A percentile compares a stretch with the other conserved stretches of the same genome.
phyloP scores from a whole-genome alignment of 37 sponge, comb jelly and placozoan species.

The Geodia barretti region DNA sequence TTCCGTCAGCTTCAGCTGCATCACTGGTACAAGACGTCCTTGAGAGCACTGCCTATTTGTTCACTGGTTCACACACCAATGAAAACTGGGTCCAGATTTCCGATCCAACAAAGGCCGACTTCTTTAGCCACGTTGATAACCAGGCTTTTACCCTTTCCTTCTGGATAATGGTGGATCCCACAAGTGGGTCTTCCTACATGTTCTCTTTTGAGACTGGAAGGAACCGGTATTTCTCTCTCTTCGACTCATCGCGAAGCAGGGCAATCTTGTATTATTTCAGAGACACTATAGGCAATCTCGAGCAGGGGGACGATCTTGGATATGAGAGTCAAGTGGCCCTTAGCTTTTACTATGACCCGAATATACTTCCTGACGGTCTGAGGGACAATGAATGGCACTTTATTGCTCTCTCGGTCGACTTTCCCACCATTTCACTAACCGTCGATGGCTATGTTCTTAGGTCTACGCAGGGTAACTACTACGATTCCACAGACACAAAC shows the following conservation, averaged over 20 bases:
- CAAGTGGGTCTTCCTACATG: constrained; percentile 13
- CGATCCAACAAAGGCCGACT: not conserved
- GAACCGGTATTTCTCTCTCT: constrained; percentile 38
- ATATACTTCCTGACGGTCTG: constrained; percentile 15
- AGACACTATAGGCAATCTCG: constrained; percentile 9
- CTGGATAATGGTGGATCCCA: constrained; percentile 24
- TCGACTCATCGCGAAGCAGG: not conserved
- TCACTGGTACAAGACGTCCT: not conserved
- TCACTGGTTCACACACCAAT: constrained; percentile 13
- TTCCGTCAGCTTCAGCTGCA: not conserved
- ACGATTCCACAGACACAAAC: not conserved
- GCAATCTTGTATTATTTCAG: constrained; percentile 42
- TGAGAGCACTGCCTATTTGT: constrained; percentile 15
- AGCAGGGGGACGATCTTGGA: constrained; percentile 13
- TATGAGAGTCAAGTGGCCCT: constrained; percentile 41
- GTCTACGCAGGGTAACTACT: constrained; percentile 30
- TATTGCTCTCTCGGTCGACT: constrained; percentile 25
- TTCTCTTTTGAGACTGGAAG: constrained; percentile 36
- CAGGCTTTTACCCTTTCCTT: constrained; percentile 40
- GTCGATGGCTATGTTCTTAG: constrained; percentile 41
- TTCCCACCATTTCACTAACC: constrained; percentile 16
- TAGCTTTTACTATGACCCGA: constrained; percentile 40
- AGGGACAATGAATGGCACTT: constrained; percentile 60
- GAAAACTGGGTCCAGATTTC: constrained; percentile 18
- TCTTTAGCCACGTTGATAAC: constrained; percentile 21